These are phyloP conservation scores for Tylochromis polylepis DNA, from an alignment of 2,113 vertebrate genomes.

Conservation along the genomic window DNA sequence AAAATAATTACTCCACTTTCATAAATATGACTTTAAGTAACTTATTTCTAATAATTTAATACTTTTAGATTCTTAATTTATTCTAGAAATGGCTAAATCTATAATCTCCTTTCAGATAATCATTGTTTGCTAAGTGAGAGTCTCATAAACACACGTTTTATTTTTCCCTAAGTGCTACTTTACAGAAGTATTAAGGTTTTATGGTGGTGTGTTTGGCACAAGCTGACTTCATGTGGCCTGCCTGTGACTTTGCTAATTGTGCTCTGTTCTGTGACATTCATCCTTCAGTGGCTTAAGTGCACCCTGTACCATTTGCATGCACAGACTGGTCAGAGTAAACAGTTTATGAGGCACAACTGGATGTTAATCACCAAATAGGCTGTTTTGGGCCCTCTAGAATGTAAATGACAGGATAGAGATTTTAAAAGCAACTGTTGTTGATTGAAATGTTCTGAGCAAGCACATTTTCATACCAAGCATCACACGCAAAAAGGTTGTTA, in stretches of 20 bases:
- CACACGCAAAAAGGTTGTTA: neutral
- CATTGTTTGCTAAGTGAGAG: constrained; percentile 35
- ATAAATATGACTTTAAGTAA: neutral
- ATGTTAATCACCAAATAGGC: constrained; percentile 18
- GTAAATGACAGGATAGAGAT: neutral
- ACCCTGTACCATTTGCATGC: neutral
- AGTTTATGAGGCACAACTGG: constrained; percentile 33
- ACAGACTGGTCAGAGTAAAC: neutral
- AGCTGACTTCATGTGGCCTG: constrained; percentile 1
- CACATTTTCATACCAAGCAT: neutral
- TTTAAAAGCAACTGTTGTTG: constrained; percentile 17
- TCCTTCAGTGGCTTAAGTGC: neutral
- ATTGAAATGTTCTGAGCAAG: neutral
- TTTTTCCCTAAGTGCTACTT: constrained; percentile 44
- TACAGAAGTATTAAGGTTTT: constrained; percentile 20
- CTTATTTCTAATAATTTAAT: constrained; percentile 23
- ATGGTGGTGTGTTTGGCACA: constrained; percentile 21
- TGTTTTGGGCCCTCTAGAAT: neutral
- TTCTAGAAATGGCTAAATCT: constrained; percentile 3
- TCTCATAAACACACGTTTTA: constrained; percentile 41
- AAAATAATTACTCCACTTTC: neutral
- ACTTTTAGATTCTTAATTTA: neutral
- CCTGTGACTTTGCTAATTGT: neutral
- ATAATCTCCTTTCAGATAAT: constrained; percentile 18
- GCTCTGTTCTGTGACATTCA: neutral